A percentile compares a stretch with the other conserved stretches of the same genome.
Evolutionary conservation across 2,113 vertebrate genomes (phyloP).

Genomic region (Pelodiscus sinensis): DNA sequence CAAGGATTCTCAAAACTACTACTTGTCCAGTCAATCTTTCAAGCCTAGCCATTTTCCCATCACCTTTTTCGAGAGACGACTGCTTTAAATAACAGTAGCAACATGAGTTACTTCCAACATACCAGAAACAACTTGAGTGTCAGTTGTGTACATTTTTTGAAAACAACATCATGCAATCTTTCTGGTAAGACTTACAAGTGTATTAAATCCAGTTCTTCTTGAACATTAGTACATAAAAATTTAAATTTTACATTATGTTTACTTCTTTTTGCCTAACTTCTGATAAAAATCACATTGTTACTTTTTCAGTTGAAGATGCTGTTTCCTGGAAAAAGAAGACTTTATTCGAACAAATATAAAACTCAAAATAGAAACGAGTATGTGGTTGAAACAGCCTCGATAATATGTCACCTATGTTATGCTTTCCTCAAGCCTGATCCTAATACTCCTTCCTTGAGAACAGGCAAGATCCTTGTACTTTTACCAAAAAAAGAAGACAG

Average conservation of each 20-base stretch:
- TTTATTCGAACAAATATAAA: neutral
- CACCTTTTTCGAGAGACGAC: neutral
- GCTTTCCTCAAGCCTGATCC: neutral
- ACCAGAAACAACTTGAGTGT: neutral
- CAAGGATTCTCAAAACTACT: neutral
- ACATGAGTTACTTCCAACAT: neutral
- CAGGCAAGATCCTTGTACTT: neutral
- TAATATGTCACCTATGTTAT: neutral
- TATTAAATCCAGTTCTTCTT: neutral
- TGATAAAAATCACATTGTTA: neutral
- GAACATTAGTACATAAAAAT: neutral
- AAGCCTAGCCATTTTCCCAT: neutral
- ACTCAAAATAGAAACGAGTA: constrained; percentile 27
- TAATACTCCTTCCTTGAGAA: neutral
- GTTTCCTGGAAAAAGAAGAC: neutral
- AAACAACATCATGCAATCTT: neutral
- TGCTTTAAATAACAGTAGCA: neutral
- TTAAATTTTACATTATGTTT: neutral
- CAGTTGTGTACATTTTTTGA: neutral
- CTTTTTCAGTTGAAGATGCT: neutral
- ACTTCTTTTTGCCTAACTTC: neutral
- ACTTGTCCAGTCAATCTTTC: neutral
- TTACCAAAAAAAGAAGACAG: neutral
- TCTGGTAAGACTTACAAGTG: neutral
- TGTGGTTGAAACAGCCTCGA: neutral